Evolutionary conservation across 2,113 vertebrate genomes (phyloP).

Genomic region (Bubo blakistoni): DNA sequence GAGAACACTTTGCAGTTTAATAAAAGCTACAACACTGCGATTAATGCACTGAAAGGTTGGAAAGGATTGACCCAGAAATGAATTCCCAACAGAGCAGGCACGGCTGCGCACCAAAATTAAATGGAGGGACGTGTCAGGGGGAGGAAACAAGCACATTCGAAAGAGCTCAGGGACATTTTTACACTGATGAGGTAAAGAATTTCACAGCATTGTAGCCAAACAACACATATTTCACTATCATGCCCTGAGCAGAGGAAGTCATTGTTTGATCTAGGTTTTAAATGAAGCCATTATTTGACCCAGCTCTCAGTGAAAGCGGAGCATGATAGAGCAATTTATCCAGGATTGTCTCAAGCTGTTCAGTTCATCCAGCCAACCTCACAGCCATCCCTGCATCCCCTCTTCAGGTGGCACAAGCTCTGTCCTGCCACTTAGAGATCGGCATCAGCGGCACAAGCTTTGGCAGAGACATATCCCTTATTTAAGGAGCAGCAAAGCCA

Average conservation of each 20-base stretch:
- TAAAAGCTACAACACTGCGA: neutral
- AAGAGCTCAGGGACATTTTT: neutral
- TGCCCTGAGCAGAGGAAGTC: neutral
- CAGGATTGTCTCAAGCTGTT: neutral
- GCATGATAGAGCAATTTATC: neutral
- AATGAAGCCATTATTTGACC: neutral
- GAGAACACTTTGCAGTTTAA: neutral
- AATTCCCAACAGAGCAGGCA: neutral
- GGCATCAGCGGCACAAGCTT: neutral
- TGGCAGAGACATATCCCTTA: neutral
- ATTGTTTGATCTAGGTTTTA: neutral
- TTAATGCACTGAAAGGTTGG: neutral
- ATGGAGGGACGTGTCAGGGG: accelerated
- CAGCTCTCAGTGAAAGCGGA: neutral
- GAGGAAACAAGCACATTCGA: neutral
- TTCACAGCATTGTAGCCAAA: neutral
- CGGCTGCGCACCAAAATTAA: neutral
- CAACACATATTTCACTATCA: neutral
- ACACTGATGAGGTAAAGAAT: neutral
- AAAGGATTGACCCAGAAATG: conserved; percentile 19
- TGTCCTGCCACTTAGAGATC: accelerated
- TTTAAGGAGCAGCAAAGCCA: neutral
- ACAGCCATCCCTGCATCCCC: accelerated
- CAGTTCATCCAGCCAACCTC: neutral
- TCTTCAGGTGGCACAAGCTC: neutral